phyloP scores from a whole-genome alignment of 2,888 invertebrate genomes.

The Chymomyza fuscimana region DNA sequence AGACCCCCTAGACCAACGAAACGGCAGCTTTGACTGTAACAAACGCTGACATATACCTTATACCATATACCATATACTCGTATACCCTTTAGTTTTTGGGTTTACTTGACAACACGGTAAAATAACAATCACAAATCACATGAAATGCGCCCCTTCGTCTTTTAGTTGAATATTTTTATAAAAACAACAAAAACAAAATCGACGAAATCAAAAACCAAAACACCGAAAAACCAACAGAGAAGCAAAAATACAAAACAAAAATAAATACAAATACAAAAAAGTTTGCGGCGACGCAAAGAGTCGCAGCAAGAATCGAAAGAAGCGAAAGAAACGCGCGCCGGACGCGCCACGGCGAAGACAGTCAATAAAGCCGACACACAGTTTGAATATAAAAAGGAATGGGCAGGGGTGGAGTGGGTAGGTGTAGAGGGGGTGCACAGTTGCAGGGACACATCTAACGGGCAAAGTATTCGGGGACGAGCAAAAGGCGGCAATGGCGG shows the following conservation, averaged over 20 bases:
- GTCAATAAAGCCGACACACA: slow-evolving; percentile 53
- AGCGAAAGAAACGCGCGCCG: neutral
- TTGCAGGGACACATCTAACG: neutral
- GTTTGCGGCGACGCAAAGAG: slow-evolving; percentile 1
- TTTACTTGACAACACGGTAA: neutral
- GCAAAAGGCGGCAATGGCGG: slow-evolving; percentile 18
- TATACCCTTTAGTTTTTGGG: neutral
- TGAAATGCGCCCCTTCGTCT: slow-evolving; percentile 21
- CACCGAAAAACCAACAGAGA: slow-evolving; percentile 5
- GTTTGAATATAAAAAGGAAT: slow-evolving; percentile 26
- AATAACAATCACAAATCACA: slow-evolving; percentile 30
- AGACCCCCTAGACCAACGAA: neutral
- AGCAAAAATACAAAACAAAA: slow-evolving; percentile 5
- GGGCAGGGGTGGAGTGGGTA: neutral
- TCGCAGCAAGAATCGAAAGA: slow-evolving; percentile 1
- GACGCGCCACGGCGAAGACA: slow-evolving; percentile 40
- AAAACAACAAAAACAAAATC: slow-evolving; percentile 27
- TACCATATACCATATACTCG: neutral
- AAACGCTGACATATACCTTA: neutral
- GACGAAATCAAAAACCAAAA: slow-evolving; percentile 22
- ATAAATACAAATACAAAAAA: slow-evolving; percentile 1
- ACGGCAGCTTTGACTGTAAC: neutral
- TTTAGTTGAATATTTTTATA: slow-evolving; percentile 24
- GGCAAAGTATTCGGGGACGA: neutral
- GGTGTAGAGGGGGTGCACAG: neutral